A percentile compares a stretch with the other conserved stretches of the same genome.
Conservation (phyloP, 2,797 vertebrate species). For the Cynopterus sphinx region DNA sequence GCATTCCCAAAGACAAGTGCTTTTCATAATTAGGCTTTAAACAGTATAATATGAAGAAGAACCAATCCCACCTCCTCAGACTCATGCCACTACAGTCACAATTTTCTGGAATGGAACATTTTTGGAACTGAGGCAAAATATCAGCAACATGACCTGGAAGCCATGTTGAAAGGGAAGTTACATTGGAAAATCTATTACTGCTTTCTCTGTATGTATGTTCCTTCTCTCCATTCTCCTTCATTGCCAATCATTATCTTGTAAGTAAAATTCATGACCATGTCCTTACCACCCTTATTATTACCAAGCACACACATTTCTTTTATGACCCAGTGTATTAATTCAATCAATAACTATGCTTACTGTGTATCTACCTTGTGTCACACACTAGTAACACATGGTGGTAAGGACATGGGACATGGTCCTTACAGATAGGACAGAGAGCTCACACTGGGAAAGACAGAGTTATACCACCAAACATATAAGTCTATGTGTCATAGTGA, state of each 20-base stretch:
- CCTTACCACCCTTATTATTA: neutral
- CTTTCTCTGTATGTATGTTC: neutral
- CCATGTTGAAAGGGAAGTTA: neutral
- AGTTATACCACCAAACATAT: neutral
- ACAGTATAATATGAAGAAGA: neutral
- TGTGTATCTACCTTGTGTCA: neutral
- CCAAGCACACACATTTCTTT: neutral
- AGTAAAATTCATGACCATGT: neutral
- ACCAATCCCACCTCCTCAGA: neutral
- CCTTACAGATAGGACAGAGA: neutral
- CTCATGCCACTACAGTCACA: neutral
- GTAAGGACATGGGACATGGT: neutral
- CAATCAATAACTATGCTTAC: neutral
- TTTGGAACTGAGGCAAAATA: neutral
- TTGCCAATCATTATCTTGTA: neutral
- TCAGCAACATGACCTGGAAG: neutral
- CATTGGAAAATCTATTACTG: neutral
- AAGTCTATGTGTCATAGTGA: neutral
- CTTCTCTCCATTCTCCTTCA: neutral
- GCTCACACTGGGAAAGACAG: neutral
- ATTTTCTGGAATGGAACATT: neutral
- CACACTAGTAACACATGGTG: neutral
- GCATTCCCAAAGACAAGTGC: slow-evolving; percentile 3
- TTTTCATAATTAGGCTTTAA: slow-evolving; percentile 51
- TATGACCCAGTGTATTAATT: neutral